phyloP scores from a whole-genome alignment of 35 echinoderm and acorn worm species.

The Hemicentrotus pulcherrimus region DNA sequence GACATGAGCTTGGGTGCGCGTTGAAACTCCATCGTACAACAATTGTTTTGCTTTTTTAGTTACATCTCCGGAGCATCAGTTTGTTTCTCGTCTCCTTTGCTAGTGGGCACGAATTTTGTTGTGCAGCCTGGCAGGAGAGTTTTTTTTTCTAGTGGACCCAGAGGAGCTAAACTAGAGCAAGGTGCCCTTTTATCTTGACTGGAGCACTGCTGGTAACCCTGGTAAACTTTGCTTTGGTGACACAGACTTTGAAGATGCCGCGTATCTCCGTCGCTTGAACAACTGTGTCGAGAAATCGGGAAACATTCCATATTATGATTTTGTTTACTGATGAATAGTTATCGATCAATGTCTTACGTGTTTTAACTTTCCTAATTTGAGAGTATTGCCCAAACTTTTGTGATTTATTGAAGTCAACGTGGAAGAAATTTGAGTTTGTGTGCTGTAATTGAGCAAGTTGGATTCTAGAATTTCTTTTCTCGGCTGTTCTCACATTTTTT shows the following conservation, averaged over 20 bases:
- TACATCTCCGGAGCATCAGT: neutral
- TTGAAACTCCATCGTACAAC: neutral
- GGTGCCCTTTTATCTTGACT: neutral
- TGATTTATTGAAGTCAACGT: neutral
- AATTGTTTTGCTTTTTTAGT: neutral
- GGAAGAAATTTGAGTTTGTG: neutral
- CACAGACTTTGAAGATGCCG: neutral
- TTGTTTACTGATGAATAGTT: neutral
- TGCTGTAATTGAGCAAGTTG: neutral
- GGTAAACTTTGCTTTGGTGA: conserved; percentile 4
- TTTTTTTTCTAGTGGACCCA: neutral
- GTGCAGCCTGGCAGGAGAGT: conserved; percentile 35
- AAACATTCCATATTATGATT: neutral
- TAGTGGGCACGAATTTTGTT: conserved; percentile 18
- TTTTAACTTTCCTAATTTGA: neutral
- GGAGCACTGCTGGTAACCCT: neutral
- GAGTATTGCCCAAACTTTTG: neutral
- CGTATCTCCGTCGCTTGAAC: neutral
- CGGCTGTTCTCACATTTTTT: neutral
- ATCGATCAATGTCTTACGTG: neutral
- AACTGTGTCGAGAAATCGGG: neutral
- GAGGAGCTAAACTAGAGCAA: neutral
- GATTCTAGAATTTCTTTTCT: neutral
- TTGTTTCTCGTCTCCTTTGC: conserved; percentile 23
- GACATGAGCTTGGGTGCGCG: neutral